Percentiles rank a stretch among this genome's conserved stretches.
These are phyloP conservation scores for Dicyrtoma fusca DNA, from an alignment of 2,888 invertebrate species.

Conservation along the genomic window DNA sequence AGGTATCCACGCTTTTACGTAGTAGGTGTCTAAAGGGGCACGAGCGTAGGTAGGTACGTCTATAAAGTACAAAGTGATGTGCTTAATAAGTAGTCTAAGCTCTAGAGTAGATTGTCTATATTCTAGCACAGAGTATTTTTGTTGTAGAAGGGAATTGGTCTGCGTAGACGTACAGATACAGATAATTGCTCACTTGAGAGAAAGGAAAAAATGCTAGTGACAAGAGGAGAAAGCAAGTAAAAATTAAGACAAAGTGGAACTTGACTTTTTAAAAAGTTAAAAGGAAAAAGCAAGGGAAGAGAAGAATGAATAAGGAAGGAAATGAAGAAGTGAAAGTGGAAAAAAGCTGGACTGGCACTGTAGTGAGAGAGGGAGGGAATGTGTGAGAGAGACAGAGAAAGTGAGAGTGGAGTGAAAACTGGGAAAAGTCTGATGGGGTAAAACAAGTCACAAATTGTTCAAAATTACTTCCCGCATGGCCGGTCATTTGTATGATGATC, in stretches of 20 bases:
- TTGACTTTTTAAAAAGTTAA: background rate
- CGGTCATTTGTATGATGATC: slow-evolving; percentile 25
- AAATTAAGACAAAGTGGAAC: no score
- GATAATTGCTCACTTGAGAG: no score
- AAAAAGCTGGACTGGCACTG: background rate
- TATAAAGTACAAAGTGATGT: no score
- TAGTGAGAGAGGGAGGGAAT: background rate
- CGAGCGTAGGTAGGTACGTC: no score
- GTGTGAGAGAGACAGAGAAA: background rate
- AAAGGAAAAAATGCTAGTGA: background rate
- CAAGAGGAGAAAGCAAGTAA: background rate
- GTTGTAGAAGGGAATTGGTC: no score
- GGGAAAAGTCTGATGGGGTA: slow-evolving; percentile 9
- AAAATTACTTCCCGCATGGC: slow-evolving; percentile 16
- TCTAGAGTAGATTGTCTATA: no score
- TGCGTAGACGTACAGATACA: no score
- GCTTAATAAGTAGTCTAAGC: no score
- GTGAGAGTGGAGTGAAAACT: background rate
- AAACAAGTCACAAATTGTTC: slow-evolving; percentile 31
- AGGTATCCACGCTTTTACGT: no score
- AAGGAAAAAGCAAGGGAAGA: background rate
- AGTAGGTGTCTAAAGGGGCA: no score
- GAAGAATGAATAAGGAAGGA: slow-evolving; percentile 1
- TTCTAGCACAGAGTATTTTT: no score
- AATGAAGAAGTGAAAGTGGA: background rate